Conservation (phyloP, 2,888 invertebrate species). For the Aricia artaxerxes region DNA sequence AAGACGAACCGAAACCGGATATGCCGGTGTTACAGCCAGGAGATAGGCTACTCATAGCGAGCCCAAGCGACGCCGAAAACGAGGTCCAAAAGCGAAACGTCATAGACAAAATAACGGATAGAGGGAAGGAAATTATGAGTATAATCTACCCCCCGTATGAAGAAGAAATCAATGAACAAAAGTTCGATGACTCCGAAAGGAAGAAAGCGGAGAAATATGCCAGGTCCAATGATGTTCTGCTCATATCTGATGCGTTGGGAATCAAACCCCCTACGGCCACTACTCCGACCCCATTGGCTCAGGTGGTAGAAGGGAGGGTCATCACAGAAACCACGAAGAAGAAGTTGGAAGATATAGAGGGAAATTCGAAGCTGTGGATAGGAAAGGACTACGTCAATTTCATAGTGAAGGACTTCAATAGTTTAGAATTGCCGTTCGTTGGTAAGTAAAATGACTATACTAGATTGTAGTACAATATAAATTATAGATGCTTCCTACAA, state of each 20-base stretch:
- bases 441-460: constrained; percentile 53
- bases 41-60: constrained; percentile 82
- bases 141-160: constrained; percentile 72
- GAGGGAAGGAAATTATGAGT: constrained; percentile 72
- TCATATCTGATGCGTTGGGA: constrained; percentile 63
- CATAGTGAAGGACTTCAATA: constrained; percentile 95
- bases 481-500: no score
- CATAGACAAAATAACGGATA: constrained; percentile 67
- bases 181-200: constrained; percentile 68
- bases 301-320: constrained; percentile 66
- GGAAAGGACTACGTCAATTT: constrained; percentile 98
- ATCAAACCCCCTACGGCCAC: constrained; percentile 51
- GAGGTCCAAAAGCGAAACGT: constrained; percentile 67
- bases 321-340: constrained; percentile 65
- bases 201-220: constrained; percentile 75
- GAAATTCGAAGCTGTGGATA: constrained; percentile 93
- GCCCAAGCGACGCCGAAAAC: constrained; percentile 39
- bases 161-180: constrained; percentile 66
- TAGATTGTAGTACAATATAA: no score
- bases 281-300: constrained; percentile 62
- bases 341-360: constrained; percentile 71
- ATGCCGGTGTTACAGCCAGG: constrained; percentile 82
- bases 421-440: constrained; percentile 91
- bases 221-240: constrained; percentile 63
- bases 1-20: constrained; percentile 50